These are phyloP conservation scores for Ichneumon xanthorius DNA, from an alignment of 2,888 invertebrate species.

Conservation along the genomic window DNA sequence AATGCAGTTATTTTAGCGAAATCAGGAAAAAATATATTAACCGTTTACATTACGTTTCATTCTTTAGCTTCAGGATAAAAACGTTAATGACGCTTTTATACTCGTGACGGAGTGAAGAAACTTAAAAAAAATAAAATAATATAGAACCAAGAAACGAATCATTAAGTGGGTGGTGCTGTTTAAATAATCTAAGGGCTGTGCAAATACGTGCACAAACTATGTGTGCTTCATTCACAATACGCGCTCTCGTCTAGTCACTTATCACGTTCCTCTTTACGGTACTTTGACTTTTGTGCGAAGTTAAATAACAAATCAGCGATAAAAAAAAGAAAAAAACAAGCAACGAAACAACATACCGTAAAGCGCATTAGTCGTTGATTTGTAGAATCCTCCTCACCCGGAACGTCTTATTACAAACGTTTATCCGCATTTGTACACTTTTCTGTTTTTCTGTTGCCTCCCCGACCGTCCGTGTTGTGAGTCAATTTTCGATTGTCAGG, in stretches of 20 bases:
- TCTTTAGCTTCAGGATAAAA: conserved; percentile 24
- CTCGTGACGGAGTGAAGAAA: background rate
- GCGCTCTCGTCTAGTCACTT: background rate
- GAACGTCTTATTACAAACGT: conserved; percentile 31
- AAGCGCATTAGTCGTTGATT: background rate
- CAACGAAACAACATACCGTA: background rate
- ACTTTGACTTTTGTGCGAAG: conserved; percentile 20
- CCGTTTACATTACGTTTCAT: conserved; percentile 28
- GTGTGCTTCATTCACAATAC: conserved; percentile 40
- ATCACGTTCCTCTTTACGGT: background rate
- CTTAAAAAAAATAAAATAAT: conserved; percentile 5
- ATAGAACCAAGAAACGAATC: conserved; percentile 10
- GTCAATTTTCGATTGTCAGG: conserved; percentile 30
- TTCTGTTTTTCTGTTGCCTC: conserved; percentile 47
- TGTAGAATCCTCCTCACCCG: background rate
- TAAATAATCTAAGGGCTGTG: conserved; percentile 60
- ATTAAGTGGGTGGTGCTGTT: background rate
- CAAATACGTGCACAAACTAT: conserved; percentile 51
- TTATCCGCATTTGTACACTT: conserved; percentile 61
- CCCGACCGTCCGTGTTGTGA: conserved; percentile 13
- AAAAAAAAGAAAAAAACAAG: conserved; percentile 20
- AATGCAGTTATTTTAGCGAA: too few species aligned
- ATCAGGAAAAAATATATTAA: conserved; percentile 55
- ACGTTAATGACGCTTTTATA: conserved; percentile 5
- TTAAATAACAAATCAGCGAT: conserved; percentile 2